Evolutionary conservation across 1,140 invertebrate genomes (phyloP).

Genomic region (Pomacea maculata): DNA sequence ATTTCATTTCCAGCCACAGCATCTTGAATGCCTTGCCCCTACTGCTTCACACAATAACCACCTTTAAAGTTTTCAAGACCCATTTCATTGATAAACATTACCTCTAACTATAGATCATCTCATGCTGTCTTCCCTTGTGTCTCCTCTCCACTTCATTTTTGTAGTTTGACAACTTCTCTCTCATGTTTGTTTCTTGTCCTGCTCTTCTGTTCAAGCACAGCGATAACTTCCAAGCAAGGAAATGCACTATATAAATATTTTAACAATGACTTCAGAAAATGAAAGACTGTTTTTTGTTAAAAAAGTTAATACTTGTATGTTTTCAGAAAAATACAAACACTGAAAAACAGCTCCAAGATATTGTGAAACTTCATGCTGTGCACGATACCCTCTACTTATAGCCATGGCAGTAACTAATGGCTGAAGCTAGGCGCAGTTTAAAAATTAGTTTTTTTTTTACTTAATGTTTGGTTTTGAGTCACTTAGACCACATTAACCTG

Average conservation of each 20-base stretch:
- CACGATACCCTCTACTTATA: conserved; percentile 53
- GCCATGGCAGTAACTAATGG: background rate
- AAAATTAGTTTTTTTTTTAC: no score
- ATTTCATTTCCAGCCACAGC: no score
- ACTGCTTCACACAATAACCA: no score
- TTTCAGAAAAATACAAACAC: conserved; percentile 49
- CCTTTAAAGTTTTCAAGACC: no score
- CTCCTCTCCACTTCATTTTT: background rate
- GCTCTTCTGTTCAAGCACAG: background rate
- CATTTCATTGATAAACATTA: no score
- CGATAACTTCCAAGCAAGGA: background rate
- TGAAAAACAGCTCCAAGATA: conserved; percentile 42
- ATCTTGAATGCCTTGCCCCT: no score
- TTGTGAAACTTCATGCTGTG: conserved; percentile 39
- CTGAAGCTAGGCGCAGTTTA: no score
- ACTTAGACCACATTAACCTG: no score
- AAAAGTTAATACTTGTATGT: background rate
- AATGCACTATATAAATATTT: background rate
- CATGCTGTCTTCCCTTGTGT: no score
- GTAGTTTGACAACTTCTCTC: background rate
- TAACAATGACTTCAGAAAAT: background rate
- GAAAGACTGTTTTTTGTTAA: background rate
- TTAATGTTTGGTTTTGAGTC: no score
- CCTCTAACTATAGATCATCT: no score
- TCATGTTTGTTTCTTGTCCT: no score